Evolutionary conservation across 2,113 vertebrate species (phyloP), one percentile per base, ranked within the genome.

Genomic region (Psittacus erithacus): DNA sequence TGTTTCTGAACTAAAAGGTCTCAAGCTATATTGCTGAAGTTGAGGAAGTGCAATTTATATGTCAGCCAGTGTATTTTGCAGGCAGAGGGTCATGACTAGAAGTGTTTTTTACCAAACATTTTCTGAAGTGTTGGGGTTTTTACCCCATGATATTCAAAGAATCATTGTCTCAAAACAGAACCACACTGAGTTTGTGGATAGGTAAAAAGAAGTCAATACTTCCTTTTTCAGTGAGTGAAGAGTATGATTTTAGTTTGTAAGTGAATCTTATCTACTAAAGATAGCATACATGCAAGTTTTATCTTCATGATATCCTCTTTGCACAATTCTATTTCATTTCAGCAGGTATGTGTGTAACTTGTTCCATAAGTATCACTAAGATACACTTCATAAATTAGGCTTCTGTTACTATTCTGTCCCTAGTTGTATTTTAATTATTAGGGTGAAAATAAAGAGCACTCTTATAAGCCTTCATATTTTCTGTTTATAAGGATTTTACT

Each of bases 401-500:
- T 92, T 90, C 91, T 91, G 44, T 96, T 96, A 93, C 91, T 96
- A 96, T 65, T 65, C 68, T 71, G 3, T 93, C 97, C 92, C 79
- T 95, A 55, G 22, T 55, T 93, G 70, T 76, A 90, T 97, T 85
- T 95, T 96, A 96, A 97, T 98, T 97, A 90, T 95, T 95, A 80
- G 90, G 75, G 89, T 92, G 91, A 95, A 97, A 95, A 97, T 94
- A 93, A 92, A 97, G 89, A 90, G 62, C 46, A n/a, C 70, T 88
- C 60, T 96, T 96, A 97, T 93, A 96, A 96, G 91, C 68, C 78
- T 97, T 96, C 95, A n/a, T 96, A 95, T 97, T 97, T 97, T 97
- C 95, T 97, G 86, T 97, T 98, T 97, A 96, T 96, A 96, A 96
- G 95, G 92, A 81, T 97, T 97, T 97, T 96, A 93, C 89, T 92